Base-by-base conservation (phyloP, 2,797 vertebrate species). In the Pseudochirops corinnae region DNA sequence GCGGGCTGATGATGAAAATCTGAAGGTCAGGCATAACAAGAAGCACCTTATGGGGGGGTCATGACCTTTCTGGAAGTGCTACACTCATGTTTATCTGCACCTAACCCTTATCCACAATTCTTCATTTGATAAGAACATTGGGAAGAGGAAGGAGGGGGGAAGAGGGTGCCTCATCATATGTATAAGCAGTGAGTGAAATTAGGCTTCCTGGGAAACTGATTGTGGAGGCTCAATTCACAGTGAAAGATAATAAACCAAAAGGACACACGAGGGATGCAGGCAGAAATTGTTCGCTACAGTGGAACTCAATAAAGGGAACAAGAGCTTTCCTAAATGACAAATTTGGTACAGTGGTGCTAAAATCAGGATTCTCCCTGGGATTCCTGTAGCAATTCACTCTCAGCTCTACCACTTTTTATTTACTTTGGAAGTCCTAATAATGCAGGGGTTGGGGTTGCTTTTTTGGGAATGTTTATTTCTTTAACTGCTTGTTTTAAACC, bases 21-120 rank as follows among this genome's bases (percentile, higher is more conserved):
- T 99, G 99, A 99, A 99, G 99, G 99, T 99, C 99, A 99, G 99
- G 98, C 98, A 98, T 99, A 99, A 99, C 99, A 99, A 99, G 99
- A 99, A 99, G 99, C 99, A 99, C 99, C 99, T 99, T 99, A 99
- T 99, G 99, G 99, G 99, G 99, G 99, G 99, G 99, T 99, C 99
- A 94, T 92, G 98, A 99, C 99, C 99, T 99, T 99, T 99, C 99
- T 99, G 98, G 98, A 98, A 99, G 99, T 99, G 99, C 99, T 99
- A 99, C 99, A 99, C 99, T 99, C 99, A 99, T 99, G 99, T 99
- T 99, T 99, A 99, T 99, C 99, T 99, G 99, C 99, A 99, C 99
- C 99, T 99, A 99, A 99, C 99, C 99, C 99, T 99, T 99, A 99
- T 99, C 99, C 99, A 98, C 99, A 99, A 99, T 99, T 99, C 99